These are phyloP conservation scores for Aphaenogaster rudis DNA, from an alignment of 1,140 invertebrate species.

Conservation along the genomic window DNA sequence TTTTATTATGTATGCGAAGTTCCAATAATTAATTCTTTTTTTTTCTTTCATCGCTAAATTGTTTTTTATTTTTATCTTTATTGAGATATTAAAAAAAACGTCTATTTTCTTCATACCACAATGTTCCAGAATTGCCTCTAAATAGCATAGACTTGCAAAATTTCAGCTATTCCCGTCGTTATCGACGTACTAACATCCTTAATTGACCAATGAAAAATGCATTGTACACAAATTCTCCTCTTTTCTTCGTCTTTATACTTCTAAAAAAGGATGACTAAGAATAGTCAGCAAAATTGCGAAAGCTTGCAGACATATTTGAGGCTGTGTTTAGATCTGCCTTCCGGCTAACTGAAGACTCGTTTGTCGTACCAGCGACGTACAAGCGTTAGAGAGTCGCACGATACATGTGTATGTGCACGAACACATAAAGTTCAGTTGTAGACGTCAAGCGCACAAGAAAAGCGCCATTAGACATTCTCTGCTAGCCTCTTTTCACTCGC, in stretches of 20 bases:
- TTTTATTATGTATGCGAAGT: slow-evolving; percentile 21
- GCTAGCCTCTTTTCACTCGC: slow-evolving; percentile 11
- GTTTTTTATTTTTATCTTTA: not conserved
- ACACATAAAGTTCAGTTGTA: not conserved
- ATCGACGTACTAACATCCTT: not conserved
- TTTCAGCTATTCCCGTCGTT: not conserved
- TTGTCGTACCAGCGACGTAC: slow-evolving; percentile 45
- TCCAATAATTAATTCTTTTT: not conserved
- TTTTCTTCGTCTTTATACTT: slow-evolving; percentile 27
- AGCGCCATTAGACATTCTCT: slow-evolving; percentile 35
- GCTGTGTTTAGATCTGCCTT: slow-evolving; percentile 61
- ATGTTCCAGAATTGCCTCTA: not conserved
- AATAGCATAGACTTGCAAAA: not conserved
- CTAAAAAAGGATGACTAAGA: slow-evolving; percentile 25
- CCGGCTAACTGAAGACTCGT: slow-evolving; percentile 66
- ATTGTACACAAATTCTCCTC: slow-evolving; percentile 44
- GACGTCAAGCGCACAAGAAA: slow-evolving; percentile 18
- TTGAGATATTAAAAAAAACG: not conserved
- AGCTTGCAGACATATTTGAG: slow-evolving; percentile 60
- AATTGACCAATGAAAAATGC: slow-evolving; percentile 36
- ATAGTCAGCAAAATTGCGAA: slow-evolving; percentile 65
- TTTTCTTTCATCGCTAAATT: not conserved
- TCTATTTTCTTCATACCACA: not conserved
- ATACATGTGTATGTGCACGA: not conserved
- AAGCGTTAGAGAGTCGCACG: slow-evolving; percentile 12